phyloP scores from a whole-genome alignment of 2,888 invertebrate genomes.

The Lydus trimaculatus region DNA sequence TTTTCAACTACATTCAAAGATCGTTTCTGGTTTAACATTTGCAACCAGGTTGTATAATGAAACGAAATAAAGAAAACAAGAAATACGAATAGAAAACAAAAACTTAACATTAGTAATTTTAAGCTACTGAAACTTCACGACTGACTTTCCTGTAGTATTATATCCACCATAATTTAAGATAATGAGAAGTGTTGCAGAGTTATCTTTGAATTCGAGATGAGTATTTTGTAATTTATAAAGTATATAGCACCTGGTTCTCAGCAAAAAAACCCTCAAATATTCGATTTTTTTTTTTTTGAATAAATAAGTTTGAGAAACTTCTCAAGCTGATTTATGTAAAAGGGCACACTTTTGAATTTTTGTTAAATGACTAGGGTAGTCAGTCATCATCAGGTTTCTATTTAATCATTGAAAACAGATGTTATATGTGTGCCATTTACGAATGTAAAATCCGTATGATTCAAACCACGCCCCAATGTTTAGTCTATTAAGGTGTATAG shows the following conservation, averaged over 20 bases:
- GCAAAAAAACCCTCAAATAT: not conserved
- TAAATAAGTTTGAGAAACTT: not conserved
- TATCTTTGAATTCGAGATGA: not conserved
- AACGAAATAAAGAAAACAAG: not conserved
- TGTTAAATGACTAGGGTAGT: constrained; percentile 1
- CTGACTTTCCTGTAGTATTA: not conserved
- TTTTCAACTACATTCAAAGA: not conserved
- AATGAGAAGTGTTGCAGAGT: constrained; percentile 2
- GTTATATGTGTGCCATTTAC: not conserved
- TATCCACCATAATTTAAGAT: not conserved
- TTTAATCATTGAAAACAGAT: constrained; percentile 3
- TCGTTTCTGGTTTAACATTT: not conserved
- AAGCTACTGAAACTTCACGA: not conserved
- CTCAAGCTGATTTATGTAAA: not conserved
- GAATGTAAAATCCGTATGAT: constrained; percentile 2
- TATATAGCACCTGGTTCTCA: not conserved
- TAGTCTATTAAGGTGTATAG: not conserved
- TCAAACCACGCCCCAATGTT: not conserved
- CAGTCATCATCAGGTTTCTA: constrained; percentile 8
- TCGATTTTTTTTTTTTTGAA: not conserved
- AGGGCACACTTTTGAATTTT: not conserved
- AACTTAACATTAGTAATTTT: not conserved
- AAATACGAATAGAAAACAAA: not conserved
- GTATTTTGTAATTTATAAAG: not conserved
- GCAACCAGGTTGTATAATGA: not conserved